Evolutionary conservation across 2,113 vertebrate genomes (phyloP), one percentile per base, ranked within the genome.

Genomic region (Ammodytes marinus): DNA sequence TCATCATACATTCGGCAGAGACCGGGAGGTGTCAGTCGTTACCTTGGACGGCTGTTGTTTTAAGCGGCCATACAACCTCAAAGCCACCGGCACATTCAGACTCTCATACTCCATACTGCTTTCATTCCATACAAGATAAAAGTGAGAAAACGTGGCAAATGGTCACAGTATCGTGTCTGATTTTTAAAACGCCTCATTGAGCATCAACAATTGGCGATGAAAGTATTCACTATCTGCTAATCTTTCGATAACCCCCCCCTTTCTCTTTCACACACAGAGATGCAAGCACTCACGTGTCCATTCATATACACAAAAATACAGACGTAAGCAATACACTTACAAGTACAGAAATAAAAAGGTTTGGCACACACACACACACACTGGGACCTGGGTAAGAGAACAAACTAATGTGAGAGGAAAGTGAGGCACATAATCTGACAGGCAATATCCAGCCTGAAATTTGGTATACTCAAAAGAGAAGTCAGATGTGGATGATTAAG

Each of bases 361-460:
- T 27, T 13, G 39, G 61, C 82, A 73, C 61, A 84, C 77, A 73
- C 78, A 49, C 74, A 63, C 40, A 84, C 84, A 86, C 67, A 77
- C 75, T 69, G 71, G 67, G 80, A 82, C 76, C 75, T 50, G 77
- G 83, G 68, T 71, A 83, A 76, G 53, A 88, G 81, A 89, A 61
- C 63, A 86, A 85, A 86, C 70, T 84, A 83, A 89, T 87, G 73
- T 83, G 69, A 88, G 90, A 88, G 88, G 78, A 88, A 88, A 86
- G 89, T 79, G 92, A 94, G 92, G 93, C 94, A 94, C 93, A 90
- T 92, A 79, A 83, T 91, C 83, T 84, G 86, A 82, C 52, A 92
- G 89, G 84, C 89, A 68, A 83, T 86, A 79, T 68, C 69, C 43
- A 89, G 91, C 89, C 87, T 90, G 82, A 77, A 92, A 85, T 92